Evolutionary conservation across 2,797 vertebrate species (phyloP).

Genomic region (Carcharodon carcharias): DNA sequence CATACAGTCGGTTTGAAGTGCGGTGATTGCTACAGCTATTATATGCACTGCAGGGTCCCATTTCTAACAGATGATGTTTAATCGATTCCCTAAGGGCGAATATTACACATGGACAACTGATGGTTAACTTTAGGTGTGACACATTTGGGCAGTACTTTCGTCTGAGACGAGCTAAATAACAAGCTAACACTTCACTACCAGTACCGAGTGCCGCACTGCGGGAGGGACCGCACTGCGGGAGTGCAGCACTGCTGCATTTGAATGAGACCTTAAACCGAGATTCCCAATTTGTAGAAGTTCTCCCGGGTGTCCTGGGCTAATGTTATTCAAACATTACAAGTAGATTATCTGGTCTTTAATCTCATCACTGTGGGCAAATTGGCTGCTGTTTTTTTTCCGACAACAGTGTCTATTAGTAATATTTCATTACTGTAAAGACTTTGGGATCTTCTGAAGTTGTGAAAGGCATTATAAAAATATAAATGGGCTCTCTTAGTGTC

Average conservation of each 20-base stretch:
- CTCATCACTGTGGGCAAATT: not conserved
- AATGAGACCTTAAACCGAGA: not conserved
- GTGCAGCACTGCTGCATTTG: not conserved
- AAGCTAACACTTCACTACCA: too few species aligned
- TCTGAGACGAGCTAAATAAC: too few species aligned
- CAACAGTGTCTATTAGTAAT: not conserved
- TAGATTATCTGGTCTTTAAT: not conserved
- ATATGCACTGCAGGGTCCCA: too few species aligned
- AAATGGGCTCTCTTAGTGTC: not conserved
- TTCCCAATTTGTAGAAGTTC: not conserved
- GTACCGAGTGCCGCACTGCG: too few species aligned
- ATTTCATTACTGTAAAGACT: not conserved
- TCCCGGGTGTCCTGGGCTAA: not conserved
- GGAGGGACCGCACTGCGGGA: not conserved
- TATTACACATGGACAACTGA: too few species aligned
- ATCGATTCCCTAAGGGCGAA: too few species aligned
- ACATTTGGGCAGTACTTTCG: not conserved
- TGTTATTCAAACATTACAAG: not conserved
- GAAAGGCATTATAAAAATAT: too few species aligned
- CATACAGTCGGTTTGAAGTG: not conserved
- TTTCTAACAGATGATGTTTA: too few species aligned
- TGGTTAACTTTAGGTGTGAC: not conserved
- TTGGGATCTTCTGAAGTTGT: not conserved
- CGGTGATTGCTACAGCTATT: not conserved
- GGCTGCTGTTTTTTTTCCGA: not conserved